Base-by-base conservation (phyloP, 2,888 invertebrate species). In the Metalampra italica region DNA sequence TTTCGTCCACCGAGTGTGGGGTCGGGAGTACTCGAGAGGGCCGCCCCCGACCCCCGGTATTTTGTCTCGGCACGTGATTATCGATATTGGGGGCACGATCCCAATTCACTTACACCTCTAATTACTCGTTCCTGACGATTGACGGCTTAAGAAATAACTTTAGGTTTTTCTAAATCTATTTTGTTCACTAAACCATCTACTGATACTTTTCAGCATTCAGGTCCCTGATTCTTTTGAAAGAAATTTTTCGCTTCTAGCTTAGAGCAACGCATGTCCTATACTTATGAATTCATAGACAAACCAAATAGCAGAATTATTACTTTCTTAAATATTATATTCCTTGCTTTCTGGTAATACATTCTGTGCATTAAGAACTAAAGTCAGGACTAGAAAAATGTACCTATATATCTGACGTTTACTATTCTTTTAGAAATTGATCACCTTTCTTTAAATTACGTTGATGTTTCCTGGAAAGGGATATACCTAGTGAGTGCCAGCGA, bases 21-120 rank as follows among this genome's bases (percentile, higher is more conserved):
- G 81, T 80, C 79, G 73, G 74, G 68, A 54, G n/a, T n/a, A n/a
- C n/a, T n/a, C n/a, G n/a, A n/a, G 54, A 3, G 22, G 22, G 22
- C 60, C 70, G 71, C 71, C 78, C 79, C 79, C 57, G 51, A 49
- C 43, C 36, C 65, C 55, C 55, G 56, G 60, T 62, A 62, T 68
- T 66, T 58, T 62, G 69, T 71, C 71, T 72, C 68, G 78, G 70
- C 82, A 82, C 78, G 79, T 79, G 81, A 81, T 84, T 77, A 84
- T 73, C 69, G 68, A 71, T 76, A 78, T 76, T 68, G 74, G 70
- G 84, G 83, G 79, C 84, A 74, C 68, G 84, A 79, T 66, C 82
- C 80, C 78, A 78, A 82, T 82, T 76, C 74, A 70, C 60, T 71
- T 62, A 71, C 78, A 78, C 79, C 73, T 78, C 69, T 72, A 73